These are phyloP conservation scores for Tetropium fuscum DNA, from an alignment of 2,888 invertebrate genomes.

Conservation along the genomic window DNA sequence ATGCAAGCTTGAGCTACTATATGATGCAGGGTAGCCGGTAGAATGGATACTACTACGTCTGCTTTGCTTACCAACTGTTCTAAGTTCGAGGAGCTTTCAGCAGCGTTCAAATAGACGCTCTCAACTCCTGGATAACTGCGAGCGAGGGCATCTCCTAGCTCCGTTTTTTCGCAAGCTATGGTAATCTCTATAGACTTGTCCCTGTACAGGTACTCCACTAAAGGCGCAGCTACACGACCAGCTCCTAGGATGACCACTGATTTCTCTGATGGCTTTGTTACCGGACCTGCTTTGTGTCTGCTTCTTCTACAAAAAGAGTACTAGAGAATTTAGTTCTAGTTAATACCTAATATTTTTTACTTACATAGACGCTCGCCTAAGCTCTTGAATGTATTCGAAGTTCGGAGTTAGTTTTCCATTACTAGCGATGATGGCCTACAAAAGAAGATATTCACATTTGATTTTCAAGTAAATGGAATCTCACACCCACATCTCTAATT, in stretches of 20 bases:
- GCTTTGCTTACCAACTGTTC: conserved; percentile 79
- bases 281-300: conserved; percentile 64
- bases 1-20: conserved; percentile 90
- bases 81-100: conserved; percentile 77
- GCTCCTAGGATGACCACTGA: conserved; percentile 93
- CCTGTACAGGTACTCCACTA: conserved; percentile 93
- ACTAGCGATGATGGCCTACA: conserved; percentile 95
- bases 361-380: conserved; percentile 71
- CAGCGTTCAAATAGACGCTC: conserved; percentile 81
- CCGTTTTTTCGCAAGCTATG: conserved; percentile 76
- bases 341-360: conserved; percentile 34
- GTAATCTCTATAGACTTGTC: conserved; percentile 86
- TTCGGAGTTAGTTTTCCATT: conserved; percentile 93
- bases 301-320: conserved; percentile 51
- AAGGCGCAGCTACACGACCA: conserved; percentile 90
- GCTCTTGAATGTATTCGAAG: conserved; percentile 94
- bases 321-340: not conserved
- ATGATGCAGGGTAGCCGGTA: conserved; percentile 93
- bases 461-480: not conserved
- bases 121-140: conserved; percentile 79
- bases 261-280: conserved; percentile 62
- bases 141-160: conserved; percentile 89
- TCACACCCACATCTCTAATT: too few species aligned
- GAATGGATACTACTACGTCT: conserved; percentile 85
- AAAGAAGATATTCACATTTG: conserved; percentile 46